Base-by-base conservation (phyloP, 37 sponge, comb jelly and placozoan genomes). In the Haliclona indistincta region DNA sequence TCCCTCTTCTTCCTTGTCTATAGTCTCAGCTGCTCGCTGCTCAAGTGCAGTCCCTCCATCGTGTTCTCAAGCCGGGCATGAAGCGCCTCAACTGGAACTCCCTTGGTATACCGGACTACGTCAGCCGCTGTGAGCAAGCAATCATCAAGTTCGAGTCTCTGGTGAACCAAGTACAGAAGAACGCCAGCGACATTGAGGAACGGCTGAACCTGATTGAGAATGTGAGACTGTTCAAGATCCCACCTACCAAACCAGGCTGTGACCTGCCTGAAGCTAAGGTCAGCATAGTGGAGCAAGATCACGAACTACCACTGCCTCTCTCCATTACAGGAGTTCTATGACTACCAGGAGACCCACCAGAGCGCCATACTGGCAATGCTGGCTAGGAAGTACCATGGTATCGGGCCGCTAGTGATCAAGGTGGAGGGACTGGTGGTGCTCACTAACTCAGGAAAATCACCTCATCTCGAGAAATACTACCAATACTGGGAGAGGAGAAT, bases 71-170 rank as follows among this genome's bases (percentile, higher is more conserved):
- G 41, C 94, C 99, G 55, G 99, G 99, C 13, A 81, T 66, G 54
- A 96, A 96, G 80, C 70, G 97, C n/a, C 87, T 96, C 79, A 99
- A 99, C 86, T 99, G 99, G 99, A 99, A 93, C 72, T 90, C 94
- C 1, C 88, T 99, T 40, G 99, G 94, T 30, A 95, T 96, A 55
- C 84, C 83, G n/a, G 99, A 99, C 66, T 99, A 92, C 79, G 91
- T 96, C 56, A 51, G 83, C 51, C 85, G 91, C 71, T 96, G 94
- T 69, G 96, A 96, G 68, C 83, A 91, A 92, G 85, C 88, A 13
- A 70, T 96, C 56, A 93, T 82, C 76, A 99, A 95, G 77, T 94
- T 99, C 80, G 97, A 96, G 85, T 93, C 96, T 10, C 87, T 99
- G 47, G 91, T 78, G 75, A 93, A 88, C 70, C 99, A 96, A 75